Evolutionary conservation across 2,113 vertebrate species (phyloP).

Genomic region (Chroicocephalus ridibundus): DNA sequence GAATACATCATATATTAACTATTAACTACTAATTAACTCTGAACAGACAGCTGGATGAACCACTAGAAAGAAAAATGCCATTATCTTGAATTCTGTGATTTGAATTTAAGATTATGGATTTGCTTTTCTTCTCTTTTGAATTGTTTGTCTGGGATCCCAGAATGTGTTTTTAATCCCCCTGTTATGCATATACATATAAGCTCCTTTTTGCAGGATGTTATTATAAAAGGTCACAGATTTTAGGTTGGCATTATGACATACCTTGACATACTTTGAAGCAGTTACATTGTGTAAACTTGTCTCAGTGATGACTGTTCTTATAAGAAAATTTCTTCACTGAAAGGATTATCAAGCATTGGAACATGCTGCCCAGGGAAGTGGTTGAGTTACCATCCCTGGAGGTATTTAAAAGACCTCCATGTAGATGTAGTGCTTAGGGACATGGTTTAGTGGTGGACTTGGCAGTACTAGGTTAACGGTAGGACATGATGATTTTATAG

Average conservation of each 20-base stretch:
- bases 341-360: neutral
- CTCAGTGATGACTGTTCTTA: neutral
- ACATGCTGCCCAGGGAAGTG: neutral
- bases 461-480: neutral
- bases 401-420: neutral
- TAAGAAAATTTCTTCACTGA: neutral
- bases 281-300: neutral
- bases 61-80: neutral
- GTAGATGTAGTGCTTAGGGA: neutral
- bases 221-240: neutral
- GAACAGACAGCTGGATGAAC: neutral
- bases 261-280: neutral
- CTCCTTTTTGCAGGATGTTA: neutral
- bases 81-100: neutral
- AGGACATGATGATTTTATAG: neutral
- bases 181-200: neutral
- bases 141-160: neutral
- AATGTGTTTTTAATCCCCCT: neutral
- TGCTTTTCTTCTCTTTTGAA: neutral
- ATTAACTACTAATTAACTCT: neutral
- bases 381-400: neutral
- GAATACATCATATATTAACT: neutral
- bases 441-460: neutral
- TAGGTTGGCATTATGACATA: neutral
- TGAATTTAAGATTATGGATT: neutral